Evolutionary conservation across 2,797 vertebrate species (phyloP), one percentile per base, ranked within the genome.

Genomic region (Neosilurus mollespiculum): DNA sequence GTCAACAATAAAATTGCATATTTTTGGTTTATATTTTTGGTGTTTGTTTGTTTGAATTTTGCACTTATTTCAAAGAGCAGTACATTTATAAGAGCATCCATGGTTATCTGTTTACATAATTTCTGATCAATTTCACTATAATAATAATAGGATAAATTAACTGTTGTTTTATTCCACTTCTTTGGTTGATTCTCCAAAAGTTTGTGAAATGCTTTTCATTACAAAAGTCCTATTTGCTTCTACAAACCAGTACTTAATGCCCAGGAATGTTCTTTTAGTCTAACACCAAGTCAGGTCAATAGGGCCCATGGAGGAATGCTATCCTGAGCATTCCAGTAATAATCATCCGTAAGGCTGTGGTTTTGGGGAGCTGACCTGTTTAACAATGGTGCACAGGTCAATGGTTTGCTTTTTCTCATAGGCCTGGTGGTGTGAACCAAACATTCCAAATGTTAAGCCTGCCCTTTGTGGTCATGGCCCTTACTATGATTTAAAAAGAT

Each of bases 401-500:
- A 81, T 91, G 91, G 90, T 90, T 91, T 91, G 89, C 86, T 85
- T 51, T 80, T 88, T 87, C 88, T 92, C 90, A 88, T 89, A 86
- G 88, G 88, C 88, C 87, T 91, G 81, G 88, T 90, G 90, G 92
- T 93, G 92, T 93, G 90, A 94, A 94, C 92, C 92, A 93, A 92
- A 92, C 90, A 93, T 89, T 91, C 51, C 91, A 92, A 94, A 94
- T 94, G 92, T 94, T 95, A 94, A 95, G 94, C 94, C 92, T 89
- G 92, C 92, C 92, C 91, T 92, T 93, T 92, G 91, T 91, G 91
- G 93, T 94, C 94, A 94, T 90, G 92, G 92, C 93, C 87, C 62
- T 89, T 78, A 84, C 75, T 80, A 78, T 78, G 58, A 83, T 85
- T 89, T 88, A 86, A 90, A 92, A 90, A 77, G 64, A 87, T 91